These are phyloP conservation scores for Andrena flavipes DNA, from an alignment of 2,888 invertebrate species.

Conservation along the genomic window DNA sequence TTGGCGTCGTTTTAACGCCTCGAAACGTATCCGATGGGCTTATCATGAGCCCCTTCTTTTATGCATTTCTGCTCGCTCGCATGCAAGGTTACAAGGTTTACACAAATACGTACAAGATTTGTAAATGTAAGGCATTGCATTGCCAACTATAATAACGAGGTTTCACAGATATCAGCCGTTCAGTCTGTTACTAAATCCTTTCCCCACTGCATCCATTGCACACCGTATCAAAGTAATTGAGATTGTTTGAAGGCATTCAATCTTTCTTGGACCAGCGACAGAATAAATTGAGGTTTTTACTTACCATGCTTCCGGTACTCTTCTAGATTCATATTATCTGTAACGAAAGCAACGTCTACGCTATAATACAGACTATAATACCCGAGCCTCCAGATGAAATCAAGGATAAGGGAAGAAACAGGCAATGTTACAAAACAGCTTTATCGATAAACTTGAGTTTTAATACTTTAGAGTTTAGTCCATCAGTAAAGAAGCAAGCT, in stretches of 20 bases:
- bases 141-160: not conserved
- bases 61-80: not conserved
- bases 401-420: too few species aligned
- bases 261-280: not conserved
- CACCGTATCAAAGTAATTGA: not conserved
- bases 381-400: not conserved
- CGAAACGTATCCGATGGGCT: constrained; percentile 16
- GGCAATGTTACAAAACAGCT: too few species aligned
- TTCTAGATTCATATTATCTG: constrained; percentile 82
- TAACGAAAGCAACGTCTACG: constrained; percentile 53
- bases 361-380: not conserved
- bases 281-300: constrained; percentile 53
- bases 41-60: not conserved
- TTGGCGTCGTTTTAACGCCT: constrained; percentile 65
- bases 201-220: not conserved
- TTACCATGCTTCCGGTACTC: constrained; percentile 83
- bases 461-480: too few species aligned
- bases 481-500: too few species aligned
- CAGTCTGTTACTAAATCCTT: not conserved
- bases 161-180: too few species aligned
- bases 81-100: not conserved
- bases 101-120: not conserved
- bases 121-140: not conserved
- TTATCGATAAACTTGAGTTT: too few species aligned
- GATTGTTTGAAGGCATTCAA: not conserved